These are phyloP conservation scores for Hystrix brachyura DNA, from an alignment of 2,113 vertebrate species.

Conservation along the genomic window DNA sequence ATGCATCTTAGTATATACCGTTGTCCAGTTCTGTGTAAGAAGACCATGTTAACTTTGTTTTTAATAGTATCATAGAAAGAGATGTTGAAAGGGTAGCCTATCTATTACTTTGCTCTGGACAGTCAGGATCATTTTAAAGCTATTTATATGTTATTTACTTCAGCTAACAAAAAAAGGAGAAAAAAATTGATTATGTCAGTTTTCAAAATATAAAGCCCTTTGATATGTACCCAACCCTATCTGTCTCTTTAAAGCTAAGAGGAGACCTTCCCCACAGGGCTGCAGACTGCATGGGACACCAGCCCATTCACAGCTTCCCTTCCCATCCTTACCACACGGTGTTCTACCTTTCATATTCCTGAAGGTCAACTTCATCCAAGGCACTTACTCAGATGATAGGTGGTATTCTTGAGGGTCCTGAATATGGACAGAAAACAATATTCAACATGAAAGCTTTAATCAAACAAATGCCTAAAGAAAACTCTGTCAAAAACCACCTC, in stretches of 20 bases:
- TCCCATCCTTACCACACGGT: background rate
- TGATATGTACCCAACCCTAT: slow-evolving; percentile 20
- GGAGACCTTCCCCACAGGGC: background rate
- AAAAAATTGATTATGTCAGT: background rate
- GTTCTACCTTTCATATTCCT: slow-evolving; percentile 9
- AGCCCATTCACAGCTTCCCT: background rate
- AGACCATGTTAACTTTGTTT: slow-evolving; percentile 40
- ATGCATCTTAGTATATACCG: background rate
- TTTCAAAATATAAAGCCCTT: slow-evolving; percentile 66
- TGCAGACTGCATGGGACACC: background rate
- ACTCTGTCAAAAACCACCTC: background rate
- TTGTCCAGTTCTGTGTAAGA: background rate
- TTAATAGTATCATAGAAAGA: background rate
- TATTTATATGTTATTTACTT: slow-evolving; percentile 58
- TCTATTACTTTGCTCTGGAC: slow-evolving; percentile 4
- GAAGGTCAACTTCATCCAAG: background rate
- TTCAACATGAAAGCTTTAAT: slow-evolving; percentile 46
- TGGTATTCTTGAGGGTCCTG: background rate
- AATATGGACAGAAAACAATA: slow-evolving; percentile 31
- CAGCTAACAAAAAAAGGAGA: slow-evolving; percentile 14
- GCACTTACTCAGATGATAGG: background rate
- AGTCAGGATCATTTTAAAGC: slow-evolving; percentile 29
- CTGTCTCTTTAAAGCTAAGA: slow-evolving; percentile 37
- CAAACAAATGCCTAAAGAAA: slow-evolving; percentile 20
- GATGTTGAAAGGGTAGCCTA: background rate